Base-by-base conservation (phyloP, 2,888 invertebrate genomes). In the Carabus problematicus region DNA sequence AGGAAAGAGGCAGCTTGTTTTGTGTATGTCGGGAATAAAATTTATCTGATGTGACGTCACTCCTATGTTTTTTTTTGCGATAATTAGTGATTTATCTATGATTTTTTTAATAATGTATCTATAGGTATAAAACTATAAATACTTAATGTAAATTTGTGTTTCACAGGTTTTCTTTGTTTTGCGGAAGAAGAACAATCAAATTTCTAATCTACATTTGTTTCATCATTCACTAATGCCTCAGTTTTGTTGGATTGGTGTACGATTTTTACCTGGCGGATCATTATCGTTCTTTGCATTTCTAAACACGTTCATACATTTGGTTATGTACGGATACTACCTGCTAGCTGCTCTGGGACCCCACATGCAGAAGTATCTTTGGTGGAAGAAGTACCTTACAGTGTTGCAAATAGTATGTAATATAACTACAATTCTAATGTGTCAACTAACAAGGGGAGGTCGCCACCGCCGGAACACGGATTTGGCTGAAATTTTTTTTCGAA, bases 171-270 rank as follows among this genome's bases (percentile, higher is more conserved):
- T 91, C 77, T 90, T 91, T 76, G 86, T 90, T 3, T 77, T 90
- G 72, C 82, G 90, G n/a, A 90, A 90, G 79, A 90, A 90, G 78
- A 84, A 85, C 71, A 86, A 85, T 54, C 90, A 91, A 79, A 86
- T 90, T 47, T 84, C 88, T 0, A 87, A 87, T 71, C 83, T 91
- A 1, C 90, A 91, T 76, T 82, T 91, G 1, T 90, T 89, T 76
- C 91, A 91, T 79, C 90, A 91, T 76, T 77, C 84, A 0, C 76
- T 85, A 75, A 86, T 87, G 84, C 88, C 85, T 0, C 39, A 86
- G 69, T 81, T 85, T 76, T 83, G 82, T 0, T 87, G 86, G 85
- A 81, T 85, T 42, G 86, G 85, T n/a, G 78, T 82, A 1, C 83
- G 83, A 73, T 87, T 83, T 73, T 75, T 85, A 4, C 84, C 86